Base-by-base conservation (phyloP, 2,797 vertebrate species). In the Lutjanus campechanus region DNA sequence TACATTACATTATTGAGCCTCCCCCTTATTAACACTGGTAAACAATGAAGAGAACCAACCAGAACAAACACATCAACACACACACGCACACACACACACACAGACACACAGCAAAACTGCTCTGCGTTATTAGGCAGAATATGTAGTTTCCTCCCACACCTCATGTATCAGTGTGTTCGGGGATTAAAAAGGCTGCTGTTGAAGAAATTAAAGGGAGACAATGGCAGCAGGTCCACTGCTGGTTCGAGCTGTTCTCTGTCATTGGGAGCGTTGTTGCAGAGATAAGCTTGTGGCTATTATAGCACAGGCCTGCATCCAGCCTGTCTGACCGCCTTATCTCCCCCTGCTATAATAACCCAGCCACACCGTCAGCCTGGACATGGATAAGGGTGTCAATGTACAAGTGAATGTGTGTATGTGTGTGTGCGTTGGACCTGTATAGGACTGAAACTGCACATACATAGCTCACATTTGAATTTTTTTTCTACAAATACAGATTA, bases 271-370 rank as follows among this genome's bases (percentile, higher is more conserved):
- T 61, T 78, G 73, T 67, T 68, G 77, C 56, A 51, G 72, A 77
- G 92, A 93, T 93, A 94, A 95, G 88, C 87, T 75, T 5, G 12
- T 82, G 74, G 83, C 85, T 82, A 85, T 93, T 87, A 90, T 79
- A 69, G 85, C 78, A 77, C 75, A 76, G 55, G 69, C 59, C 85
- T 84, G 70, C 71, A 78, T 71, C 75, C 67, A 68, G 70, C 19
- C 77, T 19, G 68, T 71, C 74, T 60, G 65, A 64, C n/a, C 4
- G 8, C 62, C 87, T 92, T 93, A 91, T 92, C 88, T 85, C 63
- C 29, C n/a, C 20, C 84, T 43, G 63, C 81, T 81, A 11, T 90
- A 92, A 91, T 91, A 89, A 90, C 76, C 66, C 79, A 76, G 68
- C 65, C 50, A 51, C 81, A 69, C 65, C 17, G 47, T 76, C 76